These are phyloP conservation scores for Agapornis roseicollis DNA, from an alignment of 2,113 vertebrate genomes.

Conservation along the genomic window DNA sequence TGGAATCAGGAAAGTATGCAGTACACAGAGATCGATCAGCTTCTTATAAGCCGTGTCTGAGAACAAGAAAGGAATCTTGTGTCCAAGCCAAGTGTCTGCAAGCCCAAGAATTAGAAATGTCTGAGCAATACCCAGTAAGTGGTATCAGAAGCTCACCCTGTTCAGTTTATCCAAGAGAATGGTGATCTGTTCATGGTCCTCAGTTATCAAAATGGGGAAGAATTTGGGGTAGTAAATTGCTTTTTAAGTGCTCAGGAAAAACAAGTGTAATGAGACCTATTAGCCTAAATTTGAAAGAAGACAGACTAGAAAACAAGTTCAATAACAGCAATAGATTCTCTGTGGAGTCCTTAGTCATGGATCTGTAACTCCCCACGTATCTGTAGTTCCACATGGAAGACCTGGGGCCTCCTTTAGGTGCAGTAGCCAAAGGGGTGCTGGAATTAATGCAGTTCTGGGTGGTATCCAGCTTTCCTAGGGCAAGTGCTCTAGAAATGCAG, in stretches of 20 bases:
- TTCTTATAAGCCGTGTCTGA: neutral
- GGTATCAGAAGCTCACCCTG: neutral
- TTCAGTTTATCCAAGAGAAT: neutral
- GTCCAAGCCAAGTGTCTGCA: neutral
- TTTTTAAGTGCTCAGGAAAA: neutral
- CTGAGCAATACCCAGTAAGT: neutral
- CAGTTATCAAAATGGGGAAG: neutral
- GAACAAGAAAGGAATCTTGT: neutral
- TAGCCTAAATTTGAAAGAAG: neutral
- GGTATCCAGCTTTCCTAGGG: neutral
- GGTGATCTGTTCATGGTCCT: neutral
- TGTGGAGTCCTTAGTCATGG: neutral
- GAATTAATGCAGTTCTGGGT: neutral
- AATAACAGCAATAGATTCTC: neutral
- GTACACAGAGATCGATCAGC: neutral
- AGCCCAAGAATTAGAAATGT: neutral
- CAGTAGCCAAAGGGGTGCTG: neutral
- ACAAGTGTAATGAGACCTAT: neutral
- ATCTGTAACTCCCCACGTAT: neutral
- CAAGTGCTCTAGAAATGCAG: neutral
- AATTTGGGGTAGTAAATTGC: neutral
- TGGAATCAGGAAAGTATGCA: neutral
- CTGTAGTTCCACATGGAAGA: neutral
- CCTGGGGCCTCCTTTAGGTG: neutral
- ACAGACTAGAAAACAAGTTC: neutral